A percentile compares a stretch with the other conserved stretches of the same genome.
Conservation (phyloP, 64 coral and sea anemone species). For the Actinia equina region DNA sequence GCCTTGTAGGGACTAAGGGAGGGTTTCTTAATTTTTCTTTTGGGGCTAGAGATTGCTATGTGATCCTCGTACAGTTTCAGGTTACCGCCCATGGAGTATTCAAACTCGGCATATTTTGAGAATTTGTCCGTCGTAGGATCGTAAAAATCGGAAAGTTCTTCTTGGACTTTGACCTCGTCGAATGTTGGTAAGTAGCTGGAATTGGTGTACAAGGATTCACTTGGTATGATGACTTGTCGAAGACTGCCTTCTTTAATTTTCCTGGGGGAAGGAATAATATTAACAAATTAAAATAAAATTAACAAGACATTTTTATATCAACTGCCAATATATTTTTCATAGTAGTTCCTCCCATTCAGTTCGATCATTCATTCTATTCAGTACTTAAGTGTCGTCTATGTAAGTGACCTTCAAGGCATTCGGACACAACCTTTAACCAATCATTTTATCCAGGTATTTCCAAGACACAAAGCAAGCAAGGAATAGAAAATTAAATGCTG, state of each 20-base stretch:
- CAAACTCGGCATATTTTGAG: slow-evolving; percentile 68
- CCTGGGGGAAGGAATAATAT: neutral
- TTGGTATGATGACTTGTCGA: slow-evolving; percentile 60
- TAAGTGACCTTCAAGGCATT: no score
- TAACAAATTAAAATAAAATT: neutral
- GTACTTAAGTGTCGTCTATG: no score
- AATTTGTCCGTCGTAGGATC: slow-evolving; percentile 28
- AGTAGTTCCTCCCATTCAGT: no score
- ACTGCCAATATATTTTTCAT: no score
- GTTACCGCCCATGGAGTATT: slow-evolving; percentile 90
- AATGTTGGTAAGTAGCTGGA: slow-evolving; percentile 63
- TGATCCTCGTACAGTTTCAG: slow-evolving; percentile 81
- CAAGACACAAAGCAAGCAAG: no score
- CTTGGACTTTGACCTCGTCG: slow-evolving; percentile 73
- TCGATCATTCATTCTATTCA: no score
- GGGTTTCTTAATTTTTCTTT: slow-evolving; percentile 46
- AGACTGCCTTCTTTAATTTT: neutral
- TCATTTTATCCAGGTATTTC: no score
- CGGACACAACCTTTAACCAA: no score
- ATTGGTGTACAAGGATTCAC: slow-evolving; percentile 39
- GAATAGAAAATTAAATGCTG: no score
- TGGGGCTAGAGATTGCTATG: slow-evolving; percentile 69
- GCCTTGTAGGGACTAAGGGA: slow-evolving; percentile 29
- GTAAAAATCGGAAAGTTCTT: slow-evolving; percentile 50
- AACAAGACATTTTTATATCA: neutral